These are phyloP conservation scores for Melipona bicolor DNA, from an alignment of 2,888 invertebrate species.

Conservation along the genomic window DNA sequence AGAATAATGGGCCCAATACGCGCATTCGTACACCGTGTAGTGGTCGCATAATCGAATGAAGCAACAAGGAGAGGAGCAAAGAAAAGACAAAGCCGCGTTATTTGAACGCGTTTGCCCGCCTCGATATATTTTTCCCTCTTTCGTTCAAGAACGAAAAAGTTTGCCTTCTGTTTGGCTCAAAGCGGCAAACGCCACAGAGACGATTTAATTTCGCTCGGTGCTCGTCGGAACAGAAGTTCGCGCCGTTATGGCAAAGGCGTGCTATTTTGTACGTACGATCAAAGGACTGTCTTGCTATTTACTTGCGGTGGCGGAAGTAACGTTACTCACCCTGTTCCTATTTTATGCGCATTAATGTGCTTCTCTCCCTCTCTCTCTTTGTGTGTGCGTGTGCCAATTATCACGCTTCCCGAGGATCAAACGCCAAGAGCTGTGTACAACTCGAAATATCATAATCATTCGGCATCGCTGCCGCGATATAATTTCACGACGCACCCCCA, in stretches of 20 bases:
- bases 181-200: not conserved
- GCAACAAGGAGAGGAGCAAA: not conserved
- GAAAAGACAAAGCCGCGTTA: not conserved
- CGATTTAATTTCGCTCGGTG: conserved; percentile 48
- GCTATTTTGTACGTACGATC: conserved; percentile 48
- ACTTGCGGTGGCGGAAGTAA: conserved; percentile 38
- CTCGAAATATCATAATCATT: conserved; percentile 42
- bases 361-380: not conserved
- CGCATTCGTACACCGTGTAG: not conserved
- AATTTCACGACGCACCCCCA: too few species aligned
- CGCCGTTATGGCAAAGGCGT: conserved; percentile 27
- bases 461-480: not conserved
- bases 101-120: not conserved
- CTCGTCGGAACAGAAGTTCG: conserved; percentile 32
- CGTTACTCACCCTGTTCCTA: conserved; percentile 29
- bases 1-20: not conserved
- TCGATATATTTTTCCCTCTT: not conserved
- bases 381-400: conserved; percentile 44
- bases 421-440: conserved; percentile 17
- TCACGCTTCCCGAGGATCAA: conserved; percentile 41
- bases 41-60: conserved; percentile 16
- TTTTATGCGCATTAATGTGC: conserved; percentile 46
- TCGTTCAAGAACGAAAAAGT: conserved; percentile 14
- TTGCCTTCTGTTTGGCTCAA: conserved; percentile 22
- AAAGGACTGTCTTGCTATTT: conserved; percentile 55